Conservation (phyloP, 2,888 invertebrate genomes). For the Calliphora vomitoria region DNA sequence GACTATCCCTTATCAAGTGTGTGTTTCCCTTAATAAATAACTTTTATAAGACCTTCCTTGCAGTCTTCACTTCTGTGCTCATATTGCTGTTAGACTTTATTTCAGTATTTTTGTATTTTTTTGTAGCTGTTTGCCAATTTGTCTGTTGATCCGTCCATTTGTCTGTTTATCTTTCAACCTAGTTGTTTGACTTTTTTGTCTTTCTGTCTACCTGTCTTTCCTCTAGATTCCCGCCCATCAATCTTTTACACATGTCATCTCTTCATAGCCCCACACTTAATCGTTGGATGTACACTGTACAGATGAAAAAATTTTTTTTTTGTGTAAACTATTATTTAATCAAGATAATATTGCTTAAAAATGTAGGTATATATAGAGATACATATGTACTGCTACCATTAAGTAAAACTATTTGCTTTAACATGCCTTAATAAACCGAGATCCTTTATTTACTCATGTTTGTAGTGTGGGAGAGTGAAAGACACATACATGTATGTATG, state of each 20-base stretch:
- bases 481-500: too few species aligned
- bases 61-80: too few species aligned
- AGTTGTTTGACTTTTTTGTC: conserved; percentile 24
- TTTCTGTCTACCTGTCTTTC: conserved; percentile 22
- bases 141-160: conserved; percentile 25
- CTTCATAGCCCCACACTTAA: background rate
- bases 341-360: conserved; percentile 45
- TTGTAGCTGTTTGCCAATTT: conserved; percentile 37
- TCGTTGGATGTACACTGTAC: too few species aligned
- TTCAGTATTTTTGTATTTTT: background rate
- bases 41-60: too few species aligned
- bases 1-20: too few species aligned
- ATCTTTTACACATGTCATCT: conserved; percentile 34
- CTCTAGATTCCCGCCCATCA: conserved; percentile 13
- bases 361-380: background rate
- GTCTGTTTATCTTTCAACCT: conserved; percentile 44
- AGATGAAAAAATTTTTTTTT: background rate
- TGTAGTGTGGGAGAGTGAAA: background rate
- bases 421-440: conserved; percentile 8
- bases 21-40: too few species aligned
- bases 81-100: too few species aligned
- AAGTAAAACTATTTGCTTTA: conserved; percentile 48
- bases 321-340: conserved; percentile 52
- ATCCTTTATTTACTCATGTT: conserved; percentile 18
- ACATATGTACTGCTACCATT: conserved; percentile 1